phyloP scores from a whole-genome alignment of 1,140 invertebrate species.

The Heterodera schachtii region DNA sequence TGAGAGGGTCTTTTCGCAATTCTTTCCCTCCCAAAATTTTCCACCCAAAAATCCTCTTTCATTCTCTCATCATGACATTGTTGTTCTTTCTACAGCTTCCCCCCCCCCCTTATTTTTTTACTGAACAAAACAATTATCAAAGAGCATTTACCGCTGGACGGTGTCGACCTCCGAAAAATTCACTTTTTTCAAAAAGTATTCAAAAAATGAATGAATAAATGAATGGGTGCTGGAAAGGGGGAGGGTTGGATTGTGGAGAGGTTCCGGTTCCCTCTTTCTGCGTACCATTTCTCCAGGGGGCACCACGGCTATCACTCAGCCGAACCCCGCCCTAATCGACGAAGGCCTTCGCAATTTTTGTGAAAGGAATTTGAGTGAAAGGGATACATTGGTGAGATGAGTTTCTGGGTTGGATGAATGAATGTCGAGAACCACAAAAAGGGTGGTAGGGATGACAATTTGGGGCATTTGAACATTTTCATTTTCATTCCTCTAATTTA shows the following conservation, averaged over 20 bases:
- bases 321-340: neutral
- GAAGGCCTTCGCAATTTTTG: conserved; percentile 1
- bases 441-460: neutral
- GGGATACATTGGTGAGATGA: neutral
- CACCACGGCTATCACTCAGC: neutral
- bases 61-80: neutral
- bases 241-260: neutral
- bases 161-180: no score
- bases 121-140: neutral
- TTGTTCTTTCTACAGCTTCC: neutral
- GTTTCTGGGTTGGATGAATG: neutral
- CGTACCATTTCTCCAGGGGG: neutral
- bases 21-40: neutral
- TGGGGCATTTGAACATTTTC: neutral
- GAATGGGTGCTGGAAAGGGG: neutral
- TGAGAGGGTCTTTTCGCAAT: neutral
- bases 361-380: neutral
- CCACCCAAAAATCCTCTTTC: neutral
- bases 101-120: neutral
- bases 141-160: neutral
- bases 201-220: neutral
- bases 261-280: neutral
- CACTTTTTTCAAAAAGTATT: neutral
- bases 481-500: neutral
- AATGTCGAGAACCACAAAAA: neutral